A percentile compares a stretch with the other conserved stretches of the same genome.
These are phyloP conservation scores for Xenentodon cancila DNA, from an alignment of 2,797 vertebrate species.

Conservation along the genomic window DNA sequence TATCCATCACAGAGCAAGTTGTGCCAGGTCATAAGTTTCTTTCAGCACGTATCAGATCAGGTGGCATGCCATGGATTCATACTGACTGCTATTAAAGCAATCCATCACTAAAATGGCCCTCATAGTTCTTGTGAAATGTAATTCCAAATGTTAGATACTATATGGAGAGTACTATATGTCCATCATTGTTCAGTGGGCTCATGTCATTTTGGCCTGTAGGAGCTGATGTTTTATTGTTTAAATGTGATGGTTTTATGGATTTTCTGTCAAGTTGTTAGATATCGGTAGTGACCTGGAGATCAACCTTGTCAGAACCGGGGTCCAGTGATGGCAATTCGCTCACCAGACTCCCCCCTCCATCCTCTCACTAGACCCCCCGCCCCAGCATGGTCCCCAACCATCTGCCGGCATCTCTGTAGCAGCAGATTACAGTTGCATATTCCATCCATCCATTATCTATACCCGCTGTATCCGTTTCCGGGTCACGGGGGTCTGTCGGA, in stretches of 20 bases:
- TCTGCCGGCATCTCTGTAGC: slow-evolving; percentile 39
- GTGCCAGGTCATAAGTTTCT: slow-evolving; percentile 53
- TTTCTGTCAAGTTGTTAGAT: slow-evolving; percentile 72
- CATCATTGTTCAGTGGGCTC: slow-evolving; percentile 68
- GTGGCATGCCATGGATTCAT: slow-evolving; percentile 42
- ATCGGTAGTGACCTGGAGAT: slow-evolving; percentile 71
- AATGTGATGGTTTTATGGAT: slow-evolving; percentile 73
- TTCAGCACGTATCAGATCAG: slow-evolving; percentile 40
- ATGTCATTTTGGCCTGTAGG: slow-evolving; percentile 64
- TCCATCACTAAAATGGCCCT: slow-evolving; percentile 67
- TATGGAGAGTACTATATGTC: slow-evolving; percentile 66
- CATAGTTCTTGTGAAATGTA: slow-evolving; percentile 60
- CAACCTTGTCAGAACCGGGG: slow-evolving; percentile 75
- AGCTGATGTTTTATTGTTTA: slow-evolving; percentile 77
- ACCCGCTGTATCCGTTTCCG: no score
- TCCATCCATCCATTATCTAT: no score
- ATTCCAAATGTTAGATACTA: slow-evolving; percentile 68
- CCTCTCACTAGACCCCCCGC: neutral
- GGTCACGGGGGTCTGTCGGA: no score
- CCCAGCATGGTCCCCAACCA: slow-evolving; percentile 25
- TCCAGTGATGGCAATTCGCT: slow-evolving; percentile 40
- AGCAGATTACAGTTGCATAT: slow-evolving; percentile 53
- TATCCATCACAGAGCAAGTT: slow-evolving; percentile 27
- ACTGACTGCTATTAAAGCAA: slow-evolving; percentile 61
- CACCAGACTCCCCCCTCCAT: neutral